Evolutionary conservation across 1,140 invertebrate genomes (phyloP).

Genomic region (Trichoplusia ni): DNA sequence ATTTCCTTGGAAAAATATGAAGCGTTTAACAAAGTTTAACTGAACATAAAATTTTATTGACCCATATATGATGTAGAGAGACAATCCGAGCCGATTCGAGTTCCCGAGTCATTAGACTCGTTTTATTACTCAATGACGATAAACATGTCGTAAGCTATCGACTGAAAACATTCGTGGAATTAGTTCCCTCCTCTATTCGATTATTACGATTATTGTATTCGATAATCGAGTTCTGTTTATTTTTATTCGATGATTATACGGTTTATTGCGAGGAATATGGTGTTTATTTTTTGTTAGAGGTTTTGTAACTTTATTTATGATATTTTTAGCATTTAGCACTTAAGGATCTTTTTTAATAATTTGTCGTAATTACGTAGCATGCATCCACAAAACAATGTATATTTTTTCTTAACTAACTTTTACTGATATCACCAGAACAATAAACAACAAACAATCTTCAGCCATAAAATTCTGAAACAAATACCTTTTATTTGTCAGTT

Average conservation of each 20-base stretch:
- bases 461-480: constrained; percentile 3
- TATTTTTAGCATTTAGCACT: no score
- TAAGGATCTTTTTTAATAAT: no score
- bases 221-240: constrained; percentile 43
- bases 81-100: constrained; percentile 65
- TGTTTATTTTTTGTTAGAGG: not conserved
- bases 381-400: no score
- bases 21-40: constrained; percentile 76
- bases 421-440: no score
- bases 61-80: constrained; percentile 78
- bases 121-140: constrained; percentile 78
- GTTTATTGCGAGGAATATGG: constrained; percentile 2
- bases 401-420: no score
- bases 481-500: constrained; percentile 6
- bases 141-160: constrained; percentile 79
- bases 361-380: no score
- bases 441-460: not conserved
- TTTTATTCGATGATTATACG: constrained; percentile 29
- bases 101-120: constrained; percentile 77
- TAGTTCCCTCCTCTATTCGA: constrained; percentile 59
- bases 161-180: constrained; percentile 77
- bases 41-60: constrained; percentile 80
- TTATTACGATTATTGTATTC: constrained; percentile 67
- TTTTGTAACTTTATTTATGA: no score
- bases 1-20: constrained; percentile 47